A percentile compares a stretch with the other conserved stretches of the same genome.
These are phyloP conservation scores for Cremastinae sp. DNA, from an alignment of 2,888 invertebrate genomes.

Conservation along the genomic window DNA sequence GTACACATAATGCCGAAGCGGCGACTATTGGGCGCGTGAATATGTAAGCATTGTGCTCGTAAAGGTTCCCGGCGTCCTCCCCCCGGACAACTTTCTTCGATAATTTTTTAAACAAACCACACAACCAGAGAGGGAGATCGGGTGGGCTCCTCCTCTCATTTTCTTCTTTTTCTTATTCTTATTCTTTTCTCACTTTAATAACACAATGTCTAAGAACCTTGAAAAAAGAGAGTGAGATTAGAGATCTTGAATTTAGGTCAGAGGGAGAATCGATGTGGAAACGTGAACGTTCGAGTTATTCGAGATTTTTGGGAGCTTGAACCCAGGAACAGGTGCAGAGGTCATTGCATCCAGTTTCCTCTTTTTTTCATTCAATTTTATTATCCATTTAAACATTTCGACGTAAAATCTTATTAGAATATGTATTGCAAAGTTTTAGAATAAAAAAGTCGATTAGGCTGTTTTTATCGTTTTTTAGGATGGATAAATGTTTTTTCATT, in stretches of 20 bases:
- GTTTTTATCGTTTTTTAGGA: no score
- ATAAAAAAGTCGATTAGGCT: no score
- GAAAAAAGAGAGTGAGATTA: constrained; percentile 34
- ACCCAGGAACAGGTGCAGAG: constrained; percentile 28
- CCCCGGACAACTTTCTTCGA: constrained; percentile 76
- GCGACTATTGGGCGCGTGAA: constrained; percentile 53
- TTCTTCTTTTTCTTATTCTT: constrained; percentile 37
- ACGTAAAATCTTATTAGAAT: no score
- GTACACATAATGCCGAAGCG: constrained; percentile 45
- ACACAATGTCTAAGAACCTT: constrained; percentile 13
- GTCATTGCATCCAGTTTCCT: constrained; percentile 40
- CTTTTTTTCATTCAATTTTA: no score
- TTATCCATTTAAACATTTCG: no score
- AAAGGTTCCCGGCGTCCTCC: constrained; percentile 43
- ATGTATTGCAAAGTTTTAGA: no score
- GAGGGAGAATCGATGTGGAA: constrained; percentile 38
- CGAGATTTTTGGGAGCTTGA: constrained; percentile 12
- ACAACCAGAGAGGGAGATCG: constrained; percentile 38
- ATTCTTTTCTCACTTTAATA: constrained; percentile 1
- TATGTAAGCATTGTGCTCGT: constrained; percentile 51
- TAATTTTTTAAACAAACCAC: constrained; percentile 79
- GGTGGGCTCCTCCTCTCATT: constrained; percentile 62
- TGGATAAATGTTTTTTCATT: no score
- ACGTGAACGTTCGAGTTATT: constrained; percentile 24
- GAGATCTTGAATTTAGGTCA: constrained; percentile 61